These are phyloP conservation scores for Varecia variegata DNA, from an alignment of 2,797 vertebrate species.

Conservation along the genomic window DNA sequence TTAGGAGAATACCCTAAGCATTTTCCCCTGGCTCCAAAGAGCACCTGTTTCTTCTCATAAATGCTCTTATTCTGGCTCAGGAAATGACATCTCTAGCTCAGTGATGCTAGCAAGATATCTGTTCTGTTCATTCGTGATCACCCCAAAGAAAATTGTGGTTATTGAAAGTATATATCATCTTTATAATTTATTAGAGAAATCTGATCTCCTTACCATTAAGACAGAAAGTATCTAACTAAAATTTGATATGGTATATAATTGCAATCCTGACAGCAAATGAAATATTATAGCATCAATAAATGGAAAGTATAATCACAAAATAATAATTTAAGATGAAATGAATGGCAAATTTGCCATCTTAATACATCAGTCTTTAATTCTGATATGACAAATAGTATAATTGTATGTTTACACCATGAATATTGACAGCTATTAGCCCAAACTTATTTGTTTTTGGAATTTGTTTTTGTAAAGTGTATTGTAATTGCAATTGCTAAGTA, in stretches of 20 bases:
- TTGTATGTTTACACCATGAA: neutral
- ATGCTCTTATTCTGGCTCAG: neutral
- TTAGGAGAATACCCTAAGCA: neutral
- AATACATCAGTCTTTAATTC: slow-evolving; percentile 25
- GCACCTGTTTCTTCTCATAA: neutral
- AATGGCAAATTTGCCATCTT: neutral
- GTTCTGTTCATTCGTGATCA: slow-evolving; percentile 20
- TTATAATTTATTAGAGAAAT: slow-evolving; percentile 55
- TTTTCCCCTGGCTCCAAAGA: neutral
- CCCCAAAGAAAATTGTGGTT: slow-evolving; percentile 26
- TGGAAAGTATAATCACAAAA: slow-evolving; percentile 5
- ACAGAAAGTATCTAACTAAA: neutral
- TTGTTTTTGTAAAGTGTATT: neutral
- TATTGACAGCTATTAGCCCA: neutral
- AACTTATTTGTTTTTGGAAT: slow-evolving; percentile 4
- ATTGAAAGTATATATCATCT: slow-evolving; percentile 5
- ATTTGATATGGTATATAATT: neutral
- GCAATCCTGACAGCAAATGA: neutral
- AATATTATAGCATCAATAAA: neutral
- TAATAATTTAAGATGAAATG: slow-evolving; percentile 36
- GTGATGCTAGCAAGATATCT: neutral
- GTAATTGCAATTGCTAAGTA: neutral
- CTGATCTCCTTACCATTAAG: neutral
- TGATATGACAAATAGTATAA: slow-evolving; percentile 6
- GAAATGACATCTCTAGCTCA: neutral